Conservation (phyloP, 2,888 invertebrate genomes). For the Leptogaster cylindrica region DNA sequence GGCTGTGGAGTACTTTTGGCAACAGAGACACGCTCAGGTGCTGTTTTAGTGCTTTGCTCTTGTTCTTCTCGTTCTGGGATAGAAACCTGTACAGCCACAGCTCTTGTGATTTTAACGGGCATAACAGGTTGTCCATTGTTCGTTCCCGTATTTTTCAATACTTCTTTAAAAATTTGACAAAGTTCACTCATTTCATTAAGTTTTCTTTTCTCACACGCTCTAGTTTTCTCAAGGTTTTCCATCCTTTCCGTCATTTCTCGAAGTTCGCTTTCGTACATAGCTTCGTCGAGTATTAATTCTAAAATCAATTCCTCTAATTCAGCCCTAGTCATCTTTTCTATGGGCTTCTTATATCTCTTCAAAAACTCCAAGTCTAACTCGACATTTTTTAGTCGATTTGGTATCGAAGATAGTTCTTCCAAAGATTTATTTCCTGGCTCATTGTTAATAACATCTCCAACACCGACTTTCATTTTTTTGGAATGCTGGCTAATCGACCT, state of each 20-base stretch:
- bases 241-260: slow-evolving; percentile 72
- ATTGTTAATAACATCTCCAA: no score
- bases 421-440: background rate
- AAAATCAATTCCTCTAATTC: slow-evolving; percentile 78
- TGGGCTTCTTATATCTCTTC: slow-evolving; percentile 58
- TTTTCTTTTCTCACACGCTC: slow-evolving; percentile 72
- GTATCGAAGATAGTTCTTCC: slow-evolving; percentile 51
- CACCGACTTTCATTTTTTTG: slow-evolving; percentile 23
- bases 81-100: slow-evolving; percentile 82
- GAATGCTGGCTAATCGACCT: slow-evolving; percentile 6
- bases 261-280: slow-evolving; percentile 74
- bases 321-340: slow-evolving; percentile 66
- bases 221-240: slow-evolving; percentile 68
- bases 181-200: slow-evolving; percentile 73
- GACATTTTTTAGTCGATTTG: slow-evolving; percentile 50
- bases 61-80: slow-evolving; percentile 50
- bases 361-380: slow-evolving; percentile 55
- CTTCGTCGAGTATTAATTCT: slow-evolving; percentile 76
- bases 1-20: background rate
- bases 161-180: slow-evolving; percentile 76
- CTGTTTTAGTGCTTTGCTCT: background rate
- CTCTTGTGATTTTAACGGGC: slow-evolving; percentile 82
- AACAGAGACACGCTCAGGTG: slow-evolving; percentile 45
- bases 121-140: slow-evolving; percentile 67
- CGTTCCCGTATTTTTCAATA: slow-evolving; percentile 71